phyloP scores from a whole-genome alignment of 2,113 vertebrate genomes.

The Pardalotus punctatus region DNA sequence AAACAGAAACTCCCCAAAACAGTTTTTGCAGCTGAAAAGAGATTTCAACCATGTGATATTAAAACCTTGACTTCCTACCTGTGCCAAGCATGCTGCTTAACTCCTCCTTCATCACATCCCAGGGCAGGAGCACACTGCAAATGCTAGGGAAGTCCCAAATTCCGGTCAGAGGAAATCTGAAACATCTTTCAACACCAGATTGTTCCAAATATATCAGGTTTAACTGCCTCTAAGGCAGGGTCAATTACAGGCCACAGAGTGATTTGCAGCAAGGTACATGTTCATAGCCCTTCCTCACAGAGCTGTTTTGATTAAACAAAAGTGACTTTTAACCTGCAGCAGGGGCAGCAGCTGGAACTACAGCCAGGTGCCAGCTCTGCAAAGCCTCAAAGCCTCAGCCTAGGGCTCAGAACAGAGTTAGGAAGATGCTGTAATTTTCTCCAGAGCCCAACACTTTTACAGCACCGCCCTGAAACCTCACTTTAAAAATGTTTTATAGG shows the following conservation, averaged over 20 bases:
- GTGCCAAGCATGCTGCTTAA: neutral
- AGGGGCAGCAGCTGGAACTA: neutral
- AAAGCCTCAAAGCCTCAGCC: neutral
- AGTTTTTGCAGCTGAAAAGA: neutral
- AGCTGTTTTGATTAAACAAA: neutral
- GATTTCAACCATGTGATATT: neutral
- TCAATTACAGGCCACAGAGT: neutral
- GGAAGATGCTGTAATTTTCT: neutral
- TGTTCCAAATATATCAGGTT: neutral
- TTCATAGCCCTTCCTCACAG: neutral
- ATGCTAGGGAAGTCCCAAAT: neutral
- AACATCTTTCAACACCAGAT: neutral
- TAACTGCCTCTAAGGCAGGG: neutral
- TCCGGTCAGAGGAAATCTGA: neutral
- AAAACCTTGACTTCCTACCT: neutral
- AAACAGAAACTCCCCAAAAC: neutral
- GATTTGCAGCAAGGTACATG: neutral
- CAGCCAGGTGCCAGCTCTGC: neutral
- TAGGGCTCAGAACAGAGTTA: neutral
- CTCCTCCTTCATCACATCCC: neutral
- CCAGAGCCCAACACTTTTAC: neutral
- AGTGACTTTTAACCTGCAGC: neutral
- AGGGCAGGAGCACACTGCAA: neutral
- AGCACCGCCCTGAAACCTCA: neutral
- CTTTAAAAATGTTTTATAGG: neutral